Evolutionary conservation across 2,113 vertebrate species (phyloP).

Genomic region (Thunnus maccoyii): DNA sequence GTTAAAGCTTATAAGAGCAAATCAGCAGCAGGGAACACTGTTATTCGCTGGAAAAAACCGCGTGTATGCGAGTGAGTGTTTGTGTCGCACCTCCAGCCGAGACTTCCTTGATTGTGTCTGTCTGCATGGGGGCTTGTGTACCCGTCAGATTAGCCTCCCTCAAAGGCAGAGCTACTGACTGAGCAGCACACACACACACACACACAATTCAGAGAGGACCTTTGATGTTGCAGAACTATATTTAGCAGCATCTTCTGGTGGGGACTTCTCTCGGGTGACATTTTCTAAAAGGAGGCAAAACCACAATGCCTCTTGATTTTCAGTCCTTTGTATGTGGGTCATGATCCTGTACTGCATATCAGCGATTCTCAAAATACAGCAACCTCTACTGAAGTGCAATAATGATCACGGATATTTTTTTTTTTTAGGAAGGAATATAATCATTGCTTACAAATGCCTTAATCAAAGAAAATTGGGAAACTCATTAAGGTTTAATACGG

Average conservation of each 20-base stretch:
- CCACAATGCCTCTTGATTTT: constrained; percentile 56
- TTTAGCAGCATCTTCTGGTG: constrained; percentile 75
- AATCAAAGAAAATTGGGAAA: constrained; percentile 17
- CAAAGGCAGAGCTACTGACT: constrained; percentile 48
- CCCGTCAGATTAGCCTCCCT: constrained; percentile 65
- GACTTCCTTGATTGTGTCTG: constrained; percentile 57
- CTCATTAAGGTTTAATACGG: constrained; percentile 43
- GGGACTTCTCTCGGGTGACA: constrained; percentile 68
- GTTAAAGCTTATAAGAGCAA: constrained; percentile 40
- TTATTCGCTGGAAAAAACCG: background rate
- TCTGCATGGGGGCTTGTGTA: constrained; percentile 55
- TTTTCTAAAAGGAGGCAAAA: constrained; percentile 58
- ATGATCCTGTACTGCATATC: constrained; percentile 32
- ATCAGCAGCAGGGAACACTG: constrained; percentile 41
- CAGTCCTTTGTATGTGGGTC: constrained; percentile 54
- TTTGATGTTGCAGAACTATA: constrained; percentile 78
- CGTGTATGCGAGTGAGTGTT: constrained; percentile 18
- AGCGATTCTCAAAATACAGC: background rate
- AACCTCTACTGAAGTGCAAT: background rate
- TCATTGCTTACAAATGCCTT: constrained; percentile 26
- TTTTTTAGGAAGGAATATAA: background rate
- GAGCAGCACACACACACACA: constrained; percentile 40
- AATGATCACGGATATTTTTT: background rate
- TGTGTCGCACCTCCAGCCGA: constrained; percentile 40
- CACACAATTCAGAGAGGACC: constrained; percentile 73